Conservation (phyloP, 1,140 invertebrate genomes). For the Brachionus plicatilis region DNA sequence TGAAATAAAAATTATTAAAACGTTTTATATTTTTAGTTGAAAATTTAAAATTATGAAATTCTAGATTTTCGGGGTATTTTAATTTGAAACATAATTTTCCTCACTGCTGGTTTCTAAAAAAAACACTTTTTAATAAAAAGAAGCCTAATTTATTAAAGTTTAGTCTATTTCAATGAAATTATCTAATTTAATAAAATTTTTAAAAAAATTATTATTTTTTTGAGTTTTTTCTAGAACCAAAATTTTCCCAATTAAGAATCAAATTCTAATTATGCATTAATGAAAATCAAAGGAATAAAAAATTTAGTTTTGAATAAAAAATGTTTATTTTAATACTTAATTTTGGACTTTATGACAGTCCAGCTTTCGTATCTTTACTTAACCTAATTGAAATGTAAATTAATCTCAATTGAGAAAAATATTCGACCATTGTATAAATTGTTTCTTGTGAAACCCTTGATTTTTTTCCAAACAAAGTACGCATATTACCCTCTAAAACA, state of each 20-base stretch:
- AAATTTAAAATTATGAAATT: no score
- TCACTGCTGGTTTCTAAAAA: no score
- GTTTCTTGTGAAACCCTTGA: background rate
- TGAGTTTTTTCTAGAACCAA: background rate
- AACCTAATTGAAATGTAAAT: background rate
- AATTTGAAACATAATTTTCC: no score
- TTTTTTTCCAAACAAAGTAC: background rate
- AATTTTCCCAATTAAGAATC: background rate
- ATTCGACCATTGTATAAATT: background rate
- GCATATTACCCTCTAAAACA: background rate
- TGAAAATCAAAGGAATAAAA: background rate
- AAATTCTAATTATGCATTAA: background rate
- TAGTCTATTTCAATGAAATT: no score
- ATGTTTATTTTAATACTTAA: background rate
- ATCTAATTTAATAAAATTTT: no score
- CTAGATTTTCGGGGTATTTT: no score
- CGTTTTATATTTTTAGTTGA: no score
- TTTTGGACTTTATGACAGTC: background rate
- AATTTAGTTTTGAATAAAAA: background rate
- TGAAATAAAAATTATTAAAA: background rate
- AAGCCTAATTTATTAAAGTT: no score
- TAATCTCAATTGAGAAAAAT: background rate
- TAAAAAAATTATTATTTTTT: background rate
- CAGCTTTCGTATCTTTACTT: background rate
- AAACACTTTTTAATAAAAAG: no score